Base-by-base conservation (phyloP, 1,140 invertebrate species). In the Calliphora vicina region DNA sequence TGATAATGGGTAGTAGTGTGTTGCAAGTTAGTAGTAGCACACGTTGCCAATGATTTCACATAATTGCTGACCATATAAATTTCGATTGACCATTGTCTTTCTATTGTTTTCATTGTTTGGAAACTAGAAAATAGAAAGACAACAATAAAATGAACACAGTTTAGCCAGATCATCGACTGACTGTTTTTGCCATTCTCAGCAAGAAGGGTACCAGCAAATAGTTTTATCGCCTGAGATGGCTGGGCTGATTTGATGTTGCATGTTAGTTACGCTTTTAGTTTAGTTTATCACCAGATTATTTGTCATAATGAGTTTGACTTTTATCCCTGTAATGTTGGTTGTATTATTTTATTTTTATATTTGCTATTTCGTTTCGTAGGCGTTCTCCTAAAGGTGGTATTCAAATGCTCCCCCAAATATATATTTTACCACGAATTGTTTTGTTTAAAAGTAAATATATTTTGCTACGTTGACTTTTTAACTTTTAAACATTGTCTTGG, bases 21-120 rank as follows among this genome's bases (percentile, higher is more conserved):
- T 50, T 17, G 45, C 17, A 50, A 50, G 35, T 35, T 35, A 35
- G 35, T 35, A 29, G 80, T 20, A 61, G 57, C 45, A 61, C 29
- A 29, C 27, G 80, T 67, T 81, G 50, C 80, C 10, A 67, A 81
- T 81, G 80, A 81, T 81, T 57, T 67, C 25, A 57, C 25, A 35
- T 67, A 81, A 61, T 81, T 67, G 80, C 80, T 81, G 80, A 81
- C 26, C 80, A 61, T 81, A 81, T 81, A 81, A 61, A 81, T 81
- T 81, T 67, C 50, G 45, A 81, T 81, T 81, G 57, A 35, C 35
- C 20, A 45, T 78, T 43, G 35, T 23, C 43, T 43, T 43, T 0
- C 35, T 43, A 43, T 78, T 35, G 73, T 76, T 76, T 29, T 17
- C 29, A 42, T 42, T 73, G 26, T 73, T 72, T 25, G 27, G 72